Evolutionary conservation across 1,140 invertebrate species (phyloP).

Genomic region (Diachasma alloeum): DNA sequence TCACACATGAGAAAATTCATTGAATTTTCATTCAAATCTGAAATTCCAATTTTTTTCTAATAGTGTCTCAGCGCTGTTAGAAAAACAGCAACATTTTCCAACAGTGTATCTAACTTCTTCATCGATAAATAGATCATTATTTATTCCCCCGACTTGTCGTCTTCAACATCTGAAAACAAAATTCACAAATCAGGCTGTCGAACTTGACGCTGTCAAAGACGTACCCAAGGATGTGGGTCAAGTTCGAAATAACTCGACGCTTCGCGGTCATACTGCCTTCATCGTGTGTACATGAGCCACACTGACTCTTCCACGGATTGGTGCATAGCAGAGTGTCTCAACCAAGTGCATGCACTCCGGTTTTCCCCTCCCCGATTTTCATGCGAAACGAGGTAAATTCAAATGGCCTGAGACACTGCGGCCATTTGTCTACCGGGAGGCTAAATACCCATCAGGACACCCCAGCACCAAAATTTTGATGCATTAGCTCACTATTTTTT

Average conservation of each 20-base stretch:
- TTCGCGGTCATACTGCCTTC: constrained; percentile 11
- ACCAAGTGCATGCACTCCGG: background rate
- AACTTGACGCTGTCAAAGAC: background rate
- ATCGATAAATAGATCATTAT: too few species aligned
- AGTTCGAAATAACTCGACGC: constrained; percentile 51
- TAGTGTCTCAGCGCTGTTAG: too few species aligned
- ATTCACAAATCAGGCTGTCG: background rate
- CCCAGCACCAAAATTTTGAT: background rate
- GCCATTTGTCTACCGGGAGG: background rate
- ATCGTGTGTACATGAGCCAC: background rate
- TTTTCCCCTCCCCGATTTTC: background rate
- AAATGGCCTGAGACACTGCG: background rate
- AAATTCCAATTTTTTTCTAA: too few species aligned
- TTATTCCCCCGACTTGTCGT: background rate
- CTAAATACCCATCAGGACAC: background rate
- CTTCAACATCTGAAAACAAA: background rate
- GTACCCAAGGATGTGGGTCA: constrained; percentile 43
- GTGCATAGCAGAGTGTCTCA: background rate
- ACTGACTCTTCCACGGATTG: background rate
- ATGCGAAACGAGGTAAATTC: background rate
- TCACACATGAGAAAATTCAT: too few species aligned
- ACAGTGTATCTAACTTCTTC: too few species aligned
- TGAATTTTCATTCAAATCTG: too few species aligned
- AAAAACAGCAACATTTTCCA: too few species aligned
- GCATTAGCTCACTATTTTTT: too few species aligned